Conservation (phyloP, 1,140 invertebrate genomes). For the Chelonus insularis region DNA sequence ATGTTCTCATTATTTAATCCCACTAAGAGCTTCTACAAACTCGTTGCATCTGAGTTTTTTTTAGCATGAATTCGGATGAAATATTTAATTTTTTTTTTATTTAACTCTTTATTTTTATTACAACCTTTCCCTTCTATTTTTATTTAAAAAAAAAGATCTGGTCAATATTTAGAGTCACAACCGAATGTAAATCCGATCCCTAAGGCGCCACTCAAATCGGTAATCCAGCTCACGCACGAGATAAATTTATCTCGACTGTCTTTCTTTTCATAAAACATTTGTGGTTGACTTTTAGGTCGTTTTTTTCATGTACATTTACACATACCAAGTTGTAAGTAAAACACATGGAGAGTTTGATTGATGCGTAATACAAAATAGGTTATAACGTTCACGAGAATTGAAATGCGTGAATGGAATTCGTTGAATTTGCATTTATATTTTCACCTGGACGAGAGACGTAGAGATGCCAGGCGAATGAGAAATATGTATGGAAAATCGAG, state of each 20-base stretch:
- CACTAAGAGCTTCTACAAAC: slow-evolving; percentile 15
- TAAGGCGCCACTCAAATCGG: slow-evolving; percentile 6
- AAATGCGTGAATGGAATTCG: slow-evolving; percentile 7
- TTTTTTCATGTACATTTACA: not conserved
- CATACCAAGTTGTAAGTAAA: not conserved
- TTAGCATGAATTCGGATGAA: not conserved
- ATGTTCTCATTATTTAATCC: slow-evolving; percentile 14
- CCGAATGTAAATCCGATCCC: slow-evolving; percentile 20
- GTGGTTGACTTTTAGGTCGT: not conserved
- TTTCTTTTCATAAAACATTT: slow-evolving; percentile 7
- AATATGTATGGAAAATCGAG: slow-evolving; percentile 12
- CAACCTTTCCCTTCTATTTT: not conserved
- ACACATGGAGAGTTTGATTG: not conserved
- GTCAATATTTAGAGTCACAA: slow-evolving; percentile 15
- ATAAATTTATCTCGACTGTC: slow-evolving; percentile 11
- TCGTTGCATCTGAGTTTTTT: slow-evolving; percentile 11
- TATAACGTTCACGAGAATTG: not conserved
- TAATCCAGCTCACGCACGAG: slow-evolving; percentile 8
- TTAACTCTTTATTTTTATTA: not conserved
- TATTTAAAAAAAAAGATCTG: not conserved
- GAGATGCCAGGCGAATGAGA: not conserved
- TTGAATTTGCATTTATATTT: slow-evolving; percentile 15
- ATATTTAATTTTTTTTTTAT: slow-evolving; percentile 3
- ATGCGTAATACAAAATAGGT: not conserved
- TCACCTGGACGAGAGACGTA: not conserved